Conservation (phyloP, 2,888 invertebrate genomes). For the Lysandra coridon region DNA sequence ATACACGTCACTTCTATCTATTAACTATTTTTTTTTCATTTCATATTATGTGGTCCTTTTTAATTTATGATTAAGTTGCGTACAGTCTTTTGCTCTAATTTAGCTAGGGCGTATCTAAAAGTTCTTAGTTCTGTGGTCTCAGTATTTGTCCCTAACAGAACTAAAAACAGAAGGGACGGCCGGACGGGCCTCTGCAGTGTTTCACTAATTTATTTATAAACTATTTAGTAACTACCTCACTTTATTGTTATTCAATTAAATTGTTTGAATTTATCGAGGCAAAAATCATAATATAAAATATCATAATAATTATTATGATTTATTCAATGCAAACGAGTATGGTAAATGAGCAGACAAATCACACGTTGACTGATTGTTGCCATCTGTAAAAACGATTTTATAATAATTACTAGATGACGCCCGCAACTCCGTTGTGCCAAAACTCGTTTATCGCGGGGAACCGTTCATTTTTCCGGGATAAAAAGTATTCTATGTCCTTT, state of each 20-base stretch:
- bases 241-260: slow-evolving; percentile 24
- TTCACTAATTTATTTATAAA: slow-evolving; percentile 24
- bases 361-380: neutral
- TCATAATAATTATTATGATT: neutral
- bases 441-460: too few relatives aligned
- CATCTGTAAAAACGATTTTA: neutral
- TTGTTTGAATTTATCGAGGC: neutral
- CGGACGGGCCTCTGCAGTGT: neutral
- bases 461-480: too few relatives aligned
- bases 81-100: too few relatives aligned
- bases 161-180: slow-evolving; percentile 21
- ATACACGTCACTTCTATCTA: too few relatives aligned
- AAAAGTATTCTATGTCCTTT: too few relatives aligned
- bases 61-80: too few relatives aligned
- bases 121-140: neutral
- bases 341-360: neutral
- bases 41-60: too few relatives aligned
- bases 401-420: too few relatives aligned
- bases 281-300: neutral
- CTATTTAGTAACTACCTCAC: slow-evolving; percentile 18
- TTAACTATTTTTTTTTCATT: too few relatives aligned
- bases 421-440: too few relatives aligned
- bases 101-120: neutral
- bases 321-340: neutral
- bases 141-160: slow-evolving; percentile 3